Evolutionary conservation across 2,888 invertebrate species (phyloP).

Genomic region (Ophion ventricosus): DNA sequence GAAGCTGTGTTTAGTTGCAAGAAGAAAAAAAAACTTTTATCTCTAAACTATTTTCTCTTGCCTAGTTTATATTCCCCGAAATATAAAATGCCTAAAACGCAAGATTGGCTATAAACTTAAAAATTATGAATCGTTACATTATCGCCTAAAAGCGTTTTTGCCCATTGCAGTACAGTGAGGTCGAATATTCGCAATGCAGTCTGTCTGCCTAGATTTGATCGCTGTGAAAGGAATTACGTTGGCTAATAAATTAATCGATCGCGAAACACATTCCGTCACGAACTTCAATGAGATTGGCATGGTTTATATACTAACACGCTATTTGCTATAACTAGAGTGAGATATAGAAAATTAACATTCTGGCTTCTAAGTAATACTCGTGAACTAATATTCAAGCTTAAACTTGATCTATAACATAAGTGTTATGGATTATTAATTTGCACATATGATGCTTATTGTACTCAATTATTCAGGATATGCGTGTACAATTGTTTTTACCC

Average conservation of each 20-base stretch:
- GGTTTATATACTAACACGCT: background rate
- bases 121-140: too few species aligned
- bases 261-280: constrained; percentile 8
- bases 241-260: background rate
- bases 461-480: too few species aligned
- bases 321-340: background rate
- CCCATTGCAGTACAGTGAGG: too few species aligned
- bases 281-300: background rate
- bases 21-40: too few species aligned
- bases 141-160: too few species aligned
- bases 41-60: too few species aligned
- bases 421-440: background rate
- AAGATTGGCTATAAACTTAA: too few species aligned
- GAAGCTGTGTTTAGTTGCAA: too few species aligned
- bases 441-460: background rate
- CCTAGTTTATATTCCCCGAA: too few species aligned
- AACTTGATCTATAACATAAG: background rate
- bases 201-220: background rate
- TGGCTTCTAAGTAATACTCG: background rate
- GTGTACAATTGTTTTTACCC: too few species aligned
- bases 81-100: too few species aligned
- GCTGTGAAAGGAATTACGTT: background rate
- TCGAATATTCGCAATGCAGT: background rate
- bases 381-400: background rate
- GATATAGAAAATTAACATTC: background rate